Percentiles rank a stretch among this genome's conserved stretches.
phyloP scores from a whole-genome alignment of 2,797 vertebrate genomes.

The Champsocephalus gunnari region DNA sequence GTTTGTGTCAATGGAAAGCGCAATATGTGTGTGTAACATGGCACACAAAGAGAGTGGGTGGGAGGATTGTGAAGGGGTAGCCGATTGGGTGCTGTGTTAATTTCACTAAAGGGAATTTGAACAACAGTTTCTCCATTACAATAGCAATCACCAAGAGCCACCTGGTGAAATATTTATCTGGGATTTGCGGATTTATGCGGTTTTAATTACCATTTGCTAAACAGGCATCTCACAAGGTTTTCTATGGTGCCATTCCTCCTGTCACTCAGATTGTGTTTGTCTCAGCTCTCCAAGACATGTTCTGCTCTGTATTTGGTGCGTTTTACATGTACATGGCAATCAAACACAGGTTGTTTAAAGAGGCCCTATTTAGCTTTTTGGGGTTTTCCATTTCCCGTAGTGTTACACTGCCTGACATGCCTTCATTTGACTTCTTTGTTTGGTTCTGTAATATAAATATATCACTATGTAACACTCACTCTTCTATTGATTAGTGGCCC shows the following conservation, averaged over 20 bases:
- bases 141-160: conserved; percentile 74
- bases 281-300: conserved; percentile 35
- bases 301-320: conserved; percentile 25
- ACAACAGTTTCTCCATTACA: conserved; percentile 78
- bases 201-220: conserved; percentile 84
- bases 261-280: conserved; percentile 64
- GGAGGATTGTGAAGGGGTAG: conserved; percentile 1
- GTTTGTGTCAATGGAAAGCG: conserved; percentile 1
- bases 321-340: conserved; percentile 4
- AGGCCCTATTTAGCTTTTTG: too few relatives aligned
- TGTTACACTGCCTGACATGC: too few relatives aligned
- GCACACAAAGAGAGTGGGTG: background rate
- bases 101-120: conserved; percentile 74
- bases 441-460: too few relatives aligned
- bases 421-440: too few relatives aligned
- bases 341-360: too few relatives aligned
- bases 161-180: conserved; percentile 85
- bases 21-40: conserved; percentile 5
- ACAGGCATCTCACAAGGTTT: conserved; percentile 68
- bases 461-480: too few relatives aligned
- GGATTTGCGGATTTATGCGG: conserved; percentile 78
- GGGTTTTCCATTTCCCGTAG: too few relatives aligned
- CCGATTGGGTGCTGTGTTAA: conserved; percentile 35
- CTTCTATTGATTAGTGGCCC: too few relatives aligned
- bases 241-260: conserved; percentile 43